Conservation (phyloP, 2,888 invertebrate genomes). For the Palloptera scutellata region DNA sequence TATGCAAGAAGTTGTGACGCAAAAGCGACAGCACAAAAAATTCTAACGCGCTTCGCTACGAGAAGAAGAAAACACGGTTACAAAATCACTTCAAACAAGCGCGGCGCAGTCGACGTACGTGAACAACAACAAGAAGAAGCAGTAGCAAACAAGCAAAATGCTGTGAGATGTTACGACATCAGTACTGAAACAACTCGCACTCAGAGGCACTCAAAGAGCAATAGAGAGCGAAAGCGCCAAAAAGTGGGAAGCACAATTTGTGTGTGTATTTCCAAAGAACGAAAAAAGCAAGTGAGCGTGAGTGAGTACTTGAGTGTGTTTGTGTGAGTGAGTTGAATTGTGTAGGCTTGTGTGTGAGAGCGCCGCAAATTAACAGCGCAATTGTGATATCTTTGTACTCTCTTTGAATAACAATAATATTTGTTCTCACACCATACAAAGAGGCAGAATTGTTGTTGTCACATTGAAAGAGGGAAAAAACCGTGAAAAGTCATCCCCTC, state of each 20-base stretch:
- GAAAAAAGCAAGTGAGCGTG: slow-evolving; percentile 1
- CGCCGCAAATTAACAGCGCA: slow-evolving; percentile 22
- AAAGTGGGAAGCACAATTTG: slow-evolving; percentile 1
- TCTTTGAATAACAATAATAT: too few relatives aligned
- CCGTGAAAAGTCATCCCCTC: too few relatives aligned
- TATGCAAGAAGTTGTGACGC: slow-evolving; percentile 32
- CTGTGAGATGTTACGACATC: slow-evolving; percentile 50
- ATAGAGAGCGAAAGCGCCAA: background rate
- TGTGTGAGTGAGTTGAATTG: slow-evolving; percentile 20
- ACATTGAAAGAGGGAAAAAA: too few relatives aligned
- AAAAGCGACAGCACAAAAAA: slow-evolving; percentile 20
- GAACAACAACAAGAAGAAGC: background rate
- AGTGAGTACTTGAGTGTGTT: slow-evolving; percentile 18
- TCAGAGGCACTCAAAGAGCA: background rate
- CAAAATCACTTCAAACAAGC: slow-evolving; percentile 26
- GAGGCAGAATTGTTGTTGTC: too few relatives aligned
- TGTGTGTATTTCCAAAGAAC: slow-evolving; percentile 1
- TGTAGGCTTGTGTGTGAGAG: slow-evolving; percentile 36
- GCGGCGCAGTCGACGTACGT: slow-evolving; percentile 9
- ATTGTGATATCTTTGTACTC: too few relatives aligned
- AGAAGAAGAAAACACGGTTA: slow-evolving; percentile 28
- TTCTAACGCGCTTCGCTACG: slow-evolving; percentile 8
- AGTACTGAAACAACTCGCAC: slow-evolving; percentile 27
- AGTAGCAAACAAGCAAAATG: background rate
- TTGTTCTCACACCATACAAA: too few relatives aligned